Percentiles rank a stretch among this genome's conserved stretches.
phyloP scores from a whole-genome alignment of 2,888 invertebrate genomes.

The Polymixis lichenea region DNA sequence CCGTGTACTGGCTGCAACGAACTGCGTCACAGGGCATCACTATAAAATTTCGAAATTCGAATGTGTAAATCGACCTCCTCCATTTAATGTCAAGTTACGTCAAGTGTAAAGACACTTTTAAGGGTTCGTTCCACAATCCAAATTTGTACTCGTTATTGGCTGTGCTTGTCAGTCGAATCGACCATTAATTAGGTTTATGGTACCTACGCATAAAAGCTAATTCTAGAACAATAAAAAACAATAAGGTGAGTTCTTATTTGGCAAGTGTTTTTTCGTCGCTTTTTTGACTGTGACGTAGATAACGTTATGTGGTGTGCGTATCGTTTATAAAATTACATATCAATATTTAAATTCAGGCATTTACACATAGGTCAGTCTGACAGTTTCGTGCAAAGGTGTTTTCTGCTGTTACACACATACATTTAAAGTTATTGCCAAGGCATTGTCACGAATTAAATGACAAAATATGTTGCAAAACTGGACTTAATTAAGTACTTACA shows the following conservation, averaged over 20 bases:
- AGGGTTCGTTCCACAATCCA: conserved; percentile 35
- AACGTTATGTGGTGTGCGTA: background rate
- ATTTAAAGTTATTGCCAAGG: conserved; percentile 31
- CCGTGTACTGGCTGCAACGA: background rate
- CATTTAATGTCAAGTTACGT: conserved; percentile 35
- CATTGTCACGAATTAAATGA: conserved; percentile 10
- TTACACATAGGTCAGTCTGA: background rate
- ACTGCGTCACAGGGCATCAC: conserved; percentile 16
- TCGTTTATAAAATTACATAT: background rate
- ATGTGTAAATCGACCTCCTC: conserved; percentile 55
- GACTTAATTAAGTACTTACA: background rate
- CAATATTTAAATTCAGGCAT: conserved; percentile 1
- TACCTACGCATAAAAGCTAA: conserved; percentile 13
- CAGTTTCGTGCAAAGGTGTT: background rate
- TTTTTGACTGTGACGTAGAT: background rate
- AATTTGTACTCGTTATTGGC: conserved; percentile 38
- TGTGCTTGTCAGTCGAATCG: conserved; percentile 27
- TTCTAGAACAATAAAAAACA: conserved; percentile 29
- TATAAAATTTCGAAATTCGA: conserved; percentile 36
- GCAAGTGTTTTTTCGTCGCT: background rate
- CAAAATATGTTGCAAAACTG: conserved; percentile 17
- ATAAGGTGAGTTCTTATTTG: conserved; percentile 2
- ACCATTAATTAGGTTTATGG: conserved; percentile 34
- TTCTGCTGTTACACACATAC: background rate
- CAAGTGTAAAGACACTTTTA: conserved; percentile 4